phyloP scores from a whole-genome alignment of 2,113 vertebrate species.

The Alethe castanea region DNA sequence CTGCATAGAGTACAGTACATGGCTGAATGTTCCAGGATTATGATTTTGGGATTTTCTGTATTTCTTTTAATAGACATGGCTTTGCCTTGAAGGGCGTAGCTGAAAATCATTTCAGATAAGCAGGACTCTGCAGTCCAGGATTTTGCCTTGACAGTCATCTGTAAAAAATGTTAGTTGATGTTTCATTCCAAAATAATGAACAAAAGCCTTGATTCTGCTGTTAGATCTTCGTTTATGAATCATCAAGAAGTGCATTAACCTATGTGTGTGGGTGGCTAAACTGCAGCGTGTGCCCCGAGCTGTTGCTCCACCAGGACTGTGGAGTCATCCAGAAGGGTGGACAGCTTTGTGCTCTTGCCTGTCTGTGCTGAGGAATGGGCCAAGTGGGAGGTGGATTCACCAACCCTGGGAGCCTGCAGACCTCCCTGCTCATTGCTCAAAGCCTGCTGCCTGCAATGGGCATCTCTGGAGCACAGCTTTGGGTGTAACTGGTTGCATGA shows the following conservation, averaged over 20 bases:
- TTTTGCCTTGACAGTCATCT: slow-evolving; percentile 54
- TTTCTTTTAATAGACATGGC: slow-evolving; percentile 54
- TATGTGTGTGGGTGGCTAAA: slow-evolving; percentile 47
- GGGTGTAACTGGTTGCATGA: slow-evolving; percentile 67
- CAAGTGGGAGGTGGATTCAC: slow-evolving; percentile 49
- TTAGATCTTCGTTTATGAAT: slow-evolving; percentile 48
- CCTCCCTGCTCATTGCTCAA: slow-evolving; percentile 45
- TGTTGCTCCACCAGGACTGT: slow-evolving; percentile 34
- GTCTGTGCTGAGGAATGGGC: slow-evolving; percentile 11
- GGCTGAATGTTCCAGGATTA: neutral
- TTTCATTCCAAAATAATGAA: slow-evolving; percentile 57
- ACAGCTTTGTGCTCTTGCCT: slow-evolving; percentile 29
- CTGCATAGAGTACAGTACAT: neutral
- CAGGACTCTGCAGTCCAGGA: slow-evolving; percentile 13
- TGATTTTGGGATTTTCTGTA: slow-evolving; percentile 18
- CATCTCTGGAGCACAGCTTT: slow-evolving; percentile 44
- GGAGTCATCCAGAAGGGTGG: slow-evolving; percentile 39
- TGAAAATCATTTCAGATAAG: slow-evolving; percentile 47
- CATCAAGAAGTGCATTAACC: slow-evolving; percentile 57
- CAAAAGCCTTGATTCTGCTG: slow-evolving; percentile 24
- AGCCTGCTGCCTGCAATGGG: slow-evolving; percentile 53
- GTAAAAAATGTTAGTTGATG: slow-evolving; percentile 55
- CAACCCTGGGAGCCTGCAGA: slow-evolving; percentile 30
- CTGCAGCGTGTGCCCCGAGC: slow-evolving; percentile 1
- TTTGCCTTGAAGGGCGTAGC: slow-evolving; percentile 52